phyloP scores from a whole-genome alignment of 2,113 vertebrate species.

The Lasiurus cinereus region DNA sequence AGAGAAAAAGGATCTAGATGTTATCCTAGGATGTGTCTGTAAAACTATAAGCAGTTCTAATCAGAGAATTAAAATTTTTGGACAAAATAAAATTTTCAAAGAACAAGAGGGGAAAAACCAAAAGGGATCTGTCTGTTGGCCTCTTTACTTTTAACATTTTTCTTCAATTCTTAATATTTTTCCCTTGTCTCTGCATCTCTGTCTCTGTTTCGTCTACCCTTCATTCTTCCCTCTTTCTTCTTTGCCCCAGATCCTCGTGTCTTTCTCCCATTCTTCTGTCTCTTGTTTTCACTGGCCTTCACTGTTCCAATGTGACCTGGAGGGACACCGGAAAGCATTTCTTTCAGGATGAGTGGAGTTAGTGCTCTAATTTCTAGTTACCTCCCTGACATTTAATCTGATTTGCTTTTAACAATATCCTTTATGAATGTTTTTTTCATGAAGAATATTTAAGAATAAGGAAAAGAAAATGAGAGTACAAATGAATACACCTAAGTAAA shows the following conservation, averaged over 20 bases:
- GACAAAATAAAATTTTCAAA: constrained; percentile 58
- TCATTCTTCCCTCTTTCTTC: neutral
- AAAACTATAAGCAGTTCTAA: constrained; percentile 23
- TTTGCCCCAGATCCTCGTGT: neutral
- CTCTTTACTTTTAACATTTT: neutral
- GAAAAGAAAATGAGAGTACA: neutral
- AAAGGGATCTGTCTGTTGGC: constrained; percentile 5
- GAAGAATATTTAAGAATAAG: constrained; percentile 5
- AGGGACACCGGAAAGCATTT: neutral
- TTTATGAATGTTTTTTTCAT: neutral
- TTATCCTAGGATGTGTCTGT: neutral
- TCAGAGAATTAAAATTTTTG: neutral
- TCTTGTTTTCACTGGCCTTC: neutral
- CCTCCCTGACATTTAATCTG: neutral
- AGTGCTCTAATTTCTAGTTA: constrained; percentile 19
- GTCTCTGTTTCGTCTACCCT: neutral
- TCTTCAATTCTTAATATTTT: neutral
- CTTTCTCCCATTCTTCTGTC: too few species aligned
- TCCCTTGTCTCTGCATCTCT: neutral
- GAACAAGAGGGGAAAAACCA: constrained; percentile 2
- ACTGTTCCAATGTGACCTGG: neutral
- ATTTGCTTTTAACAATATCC: neutral
- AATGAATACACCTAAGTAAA: neutral
- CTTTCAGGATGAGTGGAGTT: neutral
- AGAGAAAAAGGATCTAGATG: neutral